Evolutionary conservation across 2,888 invertebrate species (phyloP).

Genomic region (Heteropelma amictum): DNA sequence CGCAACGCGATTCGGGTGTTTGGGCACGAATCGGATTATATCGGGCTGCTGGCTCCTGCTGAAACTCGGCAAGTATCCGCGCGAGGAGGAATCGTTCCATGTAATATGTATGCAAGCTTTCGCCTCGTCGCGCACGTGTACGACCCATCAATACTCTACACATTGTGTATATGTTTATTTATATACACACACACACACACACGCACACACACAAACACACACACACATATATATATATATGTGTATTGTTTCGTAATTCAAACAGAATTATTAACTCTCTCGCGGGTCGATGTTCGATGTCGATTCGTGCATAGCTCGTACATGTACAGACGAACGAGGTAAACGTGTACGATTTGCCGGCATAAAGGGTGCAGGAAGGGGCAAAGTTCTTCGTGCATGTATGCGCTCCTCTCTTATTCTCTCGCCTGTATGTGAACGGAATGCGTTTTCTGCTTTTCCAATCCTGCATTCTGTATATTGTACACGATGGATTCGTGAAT

Average conservation of each 20-base stretch:
- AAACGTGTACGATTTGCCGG: no score
- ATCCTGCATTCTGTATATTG: slow-evolving; percentile 27
- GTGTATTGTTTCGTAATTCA: no score
- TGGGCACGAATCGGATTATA: slow-evolving; percentile 6
- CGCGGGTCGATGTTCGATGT: no score
- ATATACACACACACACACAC: no score
- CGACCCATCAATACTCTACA: neutral
- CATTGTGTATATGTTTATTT: no score
- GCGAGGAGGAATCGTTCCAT: neutral
- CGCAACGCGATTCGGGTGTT: slow-evolving; percentile 4
- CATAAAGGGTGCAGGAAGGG: no score
- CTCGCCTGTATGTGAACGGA: neutral
- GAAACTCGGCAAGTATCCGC: neutral
- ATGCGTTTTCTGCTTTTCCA: slow-evolving; percentile 31
- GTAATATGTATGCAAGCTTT: neutral
- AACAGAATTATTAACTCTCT: no score
- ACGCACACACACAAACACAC: no score
- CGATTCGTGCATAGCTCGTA: no score
- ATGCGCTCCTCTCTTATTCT: neutral
- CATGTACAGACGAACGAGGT: no score
- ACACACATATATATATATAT: no score
- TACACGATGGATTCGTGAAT: slow-evolving; percentile 40
- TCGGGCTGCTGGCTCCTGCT: slow-evolving; percentile 1
- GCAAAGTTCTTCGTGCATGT: no score
- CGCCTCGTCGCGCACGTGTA: neutral